phyloP scores from a whole-genome alignment of 2,888 invertebrate genomes.

The Neoaliturus tenellus region DNA sequence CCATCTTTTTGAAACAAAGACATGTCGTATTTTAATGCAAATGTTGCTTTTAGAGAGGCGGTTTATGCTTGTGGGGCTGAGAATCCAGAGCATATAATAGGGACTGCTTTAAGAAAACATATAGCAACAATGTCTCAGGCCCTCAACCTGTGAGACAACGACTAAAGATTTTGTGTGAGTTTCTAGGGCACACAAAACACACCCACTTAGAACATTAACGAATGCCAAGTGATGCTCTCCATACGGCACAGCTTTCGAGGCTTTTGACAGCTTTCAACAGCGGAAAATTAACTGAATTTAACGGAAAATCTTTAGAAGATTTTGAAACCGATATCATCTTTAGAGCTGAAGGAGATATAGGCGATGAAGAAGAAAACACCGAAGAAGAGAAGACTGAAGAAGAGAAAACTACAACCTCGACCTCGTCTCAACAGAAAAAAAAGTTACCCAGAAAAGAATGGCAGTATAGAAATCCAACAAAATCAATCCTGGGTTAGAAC shows the following conservation, averaged over 20 bases:
- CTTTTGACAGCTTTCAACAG: neutral
- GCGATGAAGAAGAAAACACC: neutral
- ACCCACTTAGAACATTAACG: slow-evolving; percentile 5
- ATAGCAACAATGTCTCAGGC: neutral
- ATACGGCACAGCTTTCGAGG: neutral
- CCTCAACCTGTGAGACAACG: neutral
- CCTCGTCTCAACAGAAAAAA: neutral
- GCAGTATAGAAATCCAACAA: neutral
- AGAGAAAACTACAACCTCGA: neutral
- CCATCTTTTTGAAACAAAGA: neutral
- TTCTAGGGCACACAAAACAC: neutral
- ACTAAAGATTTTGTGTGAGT: neutral
- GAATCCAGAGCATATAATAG: neutral
- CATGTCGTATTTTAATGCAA: neutral
- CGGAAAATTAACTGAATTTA: neutral
- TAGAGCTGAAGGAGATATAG: too few relatives aligned
- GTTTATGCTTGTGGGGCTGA: neutral
- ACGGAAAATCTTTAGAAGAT: neutral
- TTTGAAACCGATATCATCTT: neutral
- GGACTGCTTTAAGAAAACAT: too few relatives aligned
- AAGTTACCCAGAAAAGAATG: neutral
- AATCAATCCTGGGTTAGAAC: too few relatives aligned
- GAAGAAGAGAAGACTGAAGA: neutral
- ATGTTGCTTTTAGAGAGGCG: neutral
- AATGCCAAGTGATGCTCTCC: slow-evolving; percentile 1